phyloP scores from a whole-genome alignment of 2,888 invertebrate species.

The Orthonevra nobilis region DNA sequence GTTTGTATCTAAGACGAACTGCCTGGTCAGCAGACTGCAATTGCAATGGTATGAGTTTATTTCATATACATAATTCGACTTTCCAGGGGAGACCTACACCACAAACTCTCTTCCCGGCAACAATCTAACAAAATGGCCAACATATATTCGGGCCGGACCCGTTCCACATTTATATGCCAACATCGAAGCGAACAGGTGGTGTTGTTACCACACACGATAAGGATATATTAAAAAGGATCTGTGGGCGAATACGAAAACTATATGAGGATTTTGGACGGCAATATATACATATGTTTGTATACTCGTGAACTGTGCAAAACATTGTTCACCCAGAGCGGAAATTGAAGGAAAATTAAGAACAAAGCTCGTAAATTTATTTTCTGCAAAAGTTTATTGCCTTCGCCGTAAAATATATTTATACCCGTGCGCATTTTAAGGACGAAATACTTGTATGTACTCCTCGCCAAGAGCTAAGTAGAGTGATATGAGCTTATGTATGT shows the following conservation, averaged over 20 bases:
- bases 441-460: slow-evolving; percentile 46
- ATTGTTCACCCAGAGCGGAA: slow-evolving; percentile 54
- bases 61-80: slow-evolving; percentile 34
- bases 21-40: slow-evolving; percentile 22
- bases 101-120: slow-evolving; percentile 17
- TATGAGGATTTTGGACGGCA: too few relatives aligned
- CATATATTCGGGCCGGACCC: slow-evolving; percentile 9
- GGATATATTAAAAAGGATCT: slow-evolving; percentile 53
- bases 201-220: slow-evolving; percentile 46
- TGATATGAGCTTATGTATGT: slow-evolving; percentile 63
- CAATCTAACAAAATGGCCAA: slow-evolving; percentile 58
- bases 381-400: slow-evolving; percentile 73
- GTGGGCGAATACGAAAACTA: slow-evolving; percentile 50
- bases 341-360: slow-evolving; percentile 72
- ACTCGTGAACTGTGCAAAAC: slow-evolving; percentile 19
- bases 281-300: too few relatives aligned
- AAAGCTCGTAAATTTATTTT: slow-evolving; percentile 73
- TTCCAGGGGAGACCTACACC: too few relatives aligned
- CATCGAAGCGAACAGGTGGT: slow-evolving; percentile 54
- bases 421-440: slow-evolving; percentile 47
- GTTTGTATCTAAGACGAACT: slow-evolving; percentile 3
- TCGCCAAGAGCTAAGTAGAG: slow-evolving; percentile 55
- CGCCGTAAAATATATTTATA: slow-evolving; percentile 71
- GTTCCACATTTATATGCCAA: slow-evolving; percentile 9
- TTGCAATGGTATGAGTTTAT: slow-evolving; percentile 6